Base-by-base conservation (phyloP, 2,797 vertebrate genomes). In the Cirrhinus mrigala region DNA sequence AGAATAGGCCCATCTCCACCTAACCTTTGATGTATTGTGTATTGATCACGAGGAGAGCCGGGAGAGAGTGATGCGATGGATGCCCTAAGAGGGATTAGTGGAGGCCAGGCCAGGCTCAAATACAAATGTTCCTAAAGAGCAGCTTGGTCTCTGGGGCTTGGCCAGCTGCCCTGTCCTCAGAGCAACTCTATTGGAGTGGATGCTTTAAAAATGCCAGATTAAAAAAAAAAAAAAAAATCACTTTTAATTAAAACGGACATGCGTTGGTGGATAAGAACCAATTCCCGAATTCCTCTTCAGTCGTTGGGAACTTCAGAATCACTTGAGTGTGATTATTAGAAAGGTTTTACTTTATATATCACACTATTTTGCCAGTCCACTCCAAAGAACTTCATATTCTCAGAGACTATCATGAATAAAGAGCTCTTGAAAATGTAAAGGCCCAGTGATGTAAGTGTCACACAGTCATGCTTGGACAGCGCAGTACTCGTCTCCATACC, bases 11-110 rank as follows among this genome's bases (percentile, higher is more conserved):
- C 95, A 96, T 96, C 96, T 96, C 95, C 92, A 86, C 82, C 85
- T 94, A 94, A 96, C 94, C 96, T 97, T 96, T 97, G 94, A 94
- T 95, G 95, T 90, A 88, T 85, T 89, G 94, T 94, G 94, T 95
- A 96, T 96, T 94, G 96, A 97, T 97, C 95, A 95, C 86, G 90
- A 90, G 89, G 91, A 81, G 86, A 93, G 75, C 91, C 89, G 91
- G 88, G 93, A 91, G 92, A 92, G 92, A 87, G 84, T 85, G 92
- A 90, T 89, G 90, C 90, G 83, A 89, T 83, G 88, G 85, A 83
- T 91, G 86, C 73, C 64, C 81, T 87, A 81, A 84, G 77, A 81
- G 75, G 90, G 90, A 93, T 93, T 93, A 91, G 91, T 89, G 89
- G 91, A 91, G 90, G 87, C 90, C 85, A 91, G 90, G 84, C 74